Base-by-base conservation (phyloP, 2,888 invertebrate genomes). In the Aphidoletes aphidimyza region DNA sequence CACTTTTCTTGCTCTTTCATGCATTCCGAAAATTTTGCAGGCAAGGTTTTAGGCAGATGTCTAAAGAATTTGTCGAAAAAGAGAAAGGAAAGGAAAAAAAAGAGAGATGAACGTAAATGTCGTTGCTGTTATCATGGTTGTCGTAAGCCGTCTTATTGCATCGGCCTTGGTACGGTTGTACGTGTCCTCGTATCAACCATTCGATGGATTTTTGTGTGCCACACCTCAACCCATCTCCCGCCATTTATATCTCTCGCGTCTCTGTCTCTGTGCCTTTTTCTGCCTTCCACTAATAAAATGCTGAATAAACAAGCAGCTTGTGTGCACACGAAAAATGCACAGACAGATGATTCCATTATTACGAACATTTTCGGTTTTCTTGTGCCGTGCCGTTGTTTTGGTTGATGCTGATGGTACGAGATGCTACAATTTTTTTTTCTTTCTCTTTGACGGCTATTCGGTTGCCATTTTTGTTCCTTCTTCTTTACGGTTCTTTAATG, bases 201-300 rank as follows among this genome's bases (percentile, higher is more conserved):
- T 36, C 37, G 37, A 81, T 37, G 81, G 36, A 37, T 81, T 19
- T 36, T 37, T 81, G 17, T 26, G n/a, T n/a, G n/a, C n/a, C n/a
- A n/a, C n/a, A n/a, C n/a, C n/a, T n/a, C n/a, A n/a, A n/a, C n/a
- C n/a, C 14, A 8, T 26, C 17, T 49, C 9, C n/a, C 19, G 49
- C 9, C n/a, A 22, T 59, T 59, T 59, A 1, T 26, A 5, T 59
- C 59, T 69, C 34, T 5, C 34, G 14, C 36, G 69, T 54, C 54
- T 3, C 47, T 47, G 17, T 2, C 47, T 47, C 9, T 11, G 19
- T 47, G 14, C 69, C 69, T 30, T 30, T 69, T n/a, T n/a, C n/a
- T n/a, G 81, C 81, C 81, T 81, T 81, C n/a, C 81, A 81, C n/a
- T 37, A 81, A 81, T 81, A 81, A 81, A 81, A 81, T 81, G 37